Evolutionary conservation across 2,113 vertebrate genomes (phyloP).

Genomic region (Columba livia): DNA sequence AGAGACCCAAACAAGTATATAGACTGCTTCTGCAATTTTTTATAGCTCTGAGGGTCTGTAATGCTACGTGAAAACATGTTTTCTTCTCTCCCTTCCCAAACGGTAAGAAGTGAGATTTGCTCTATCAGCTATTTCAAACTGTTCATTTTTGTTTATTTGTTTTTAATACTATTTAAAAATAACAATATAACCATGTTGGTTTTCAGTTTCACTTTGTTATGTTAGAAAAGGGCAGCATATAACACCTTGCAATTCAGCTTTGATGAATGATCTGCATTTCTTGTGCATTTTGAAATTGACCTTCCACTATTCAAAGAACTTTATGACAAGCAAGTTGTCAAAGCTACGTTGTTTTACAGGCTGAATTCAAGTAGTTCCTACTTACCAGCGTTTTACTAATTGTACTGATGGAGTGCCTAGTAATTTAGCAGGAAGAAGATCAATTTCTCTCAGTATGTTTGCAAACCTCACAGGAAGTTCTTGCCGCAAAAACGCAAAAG

Average conservation of each 20-base stretch:
- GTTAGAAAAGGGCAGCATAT: neutral
- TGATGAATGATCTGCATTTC: neutral
- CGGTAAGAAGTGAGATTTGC: neutral
- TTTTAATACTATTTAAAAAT: neutral
- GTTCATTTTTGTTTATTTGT: neutral
- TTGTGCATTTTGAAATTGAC: neutral
- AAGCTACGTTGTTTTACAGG: neutral
- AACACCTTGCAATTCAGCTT: neutral
- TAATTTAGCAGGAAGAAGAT: slow-evolving; percentile 90
- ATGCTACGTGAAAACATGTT: fast-evolving
- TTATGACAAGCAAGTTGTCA: neutral
- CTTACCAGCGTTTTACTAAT: slow-evolving; percentile 92
- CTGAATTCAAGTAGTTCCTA: neutral
- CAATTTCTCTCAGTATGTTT: slow-evolving; percentile 97
- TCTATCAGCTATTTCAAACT: neutral
- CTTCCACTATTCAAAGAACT: neutral
- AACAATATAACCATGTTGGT: neutral
- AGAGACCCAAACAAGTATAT: neutral
- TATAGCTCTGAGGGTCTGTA: neutral
- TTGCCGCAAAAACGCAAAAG: slow-evolving; percentile 92
- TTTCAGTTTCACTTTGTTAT: neutral
- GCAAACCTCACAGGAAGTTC: slow-evolving; percentile 95
- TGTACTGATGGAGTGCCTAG: slow-evolving; percentile 89
- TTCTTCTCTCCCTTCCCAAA: neutral
- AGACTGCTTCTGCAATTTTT: neutral